Conservation (phyloP, 2,113 vertebrate species). For the Aegypius monachus region DNA sequence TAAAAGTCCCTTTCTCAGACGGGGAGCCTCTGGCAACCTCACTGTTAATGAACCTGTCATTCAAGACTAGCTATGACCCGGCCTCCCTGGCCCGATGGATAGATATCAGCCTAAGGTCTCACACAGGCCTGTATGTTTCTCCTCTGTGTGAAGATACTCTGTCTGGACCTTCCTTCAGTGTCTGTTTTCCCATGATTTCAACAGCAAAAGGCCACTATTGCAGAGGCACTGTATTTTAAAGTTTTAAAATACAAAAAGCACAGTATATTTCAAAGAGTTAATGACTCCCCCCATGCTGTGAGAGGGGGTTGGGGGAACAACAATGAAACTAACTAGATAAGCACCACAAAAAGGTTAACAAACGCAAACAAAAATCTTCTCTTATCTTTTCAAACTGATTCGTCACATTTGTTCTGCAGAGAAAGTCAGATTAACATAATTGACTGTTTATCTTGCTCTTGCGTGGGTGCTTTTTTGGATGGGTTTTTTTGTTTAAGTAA, state of each 20-base stretch:
- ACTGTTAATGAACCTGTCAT: neutral
- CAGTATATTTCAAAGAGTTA: neutral
- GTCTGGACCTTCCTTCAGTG: neutral
- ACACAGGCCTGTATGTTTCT: fast-evolving
- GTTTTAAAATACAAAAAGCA: neutral
- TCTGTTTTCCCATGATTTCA: neutral
- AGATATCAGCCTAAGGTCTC: neutral
- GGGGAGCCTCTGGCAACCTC: neutral
- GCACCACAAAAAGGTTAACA: neutral
- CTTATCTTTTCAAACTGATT: neutral
- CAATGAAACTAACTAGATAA: neutral
- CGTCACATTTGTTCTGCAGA: neutral
- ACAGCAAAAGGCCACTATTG: neutral
- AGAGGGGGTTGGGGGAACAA: fast-evolving
- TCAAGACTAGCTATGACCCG: neutral
- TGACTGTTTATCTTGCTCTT: neutral
- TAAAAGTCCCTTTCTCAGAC: neutral
- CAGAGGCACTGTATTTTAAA: neutral
- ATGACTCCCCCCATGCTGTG: neutral
- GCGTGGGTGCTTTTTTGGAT: neutral
- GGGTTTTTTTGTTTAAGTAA: neutral
- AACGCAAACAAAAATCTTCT: neutral
- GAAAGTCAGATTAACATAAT: neutral
- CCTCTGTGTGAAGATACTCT: neutral
- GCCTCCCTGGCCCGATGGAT: fast-evolving